Evolutionary conservation across 2,113 vertebrate genomes (phyloP), one percentile per base, ranked within the genome.

Genomic region (Pomatostomus ruficeps): DNA sequence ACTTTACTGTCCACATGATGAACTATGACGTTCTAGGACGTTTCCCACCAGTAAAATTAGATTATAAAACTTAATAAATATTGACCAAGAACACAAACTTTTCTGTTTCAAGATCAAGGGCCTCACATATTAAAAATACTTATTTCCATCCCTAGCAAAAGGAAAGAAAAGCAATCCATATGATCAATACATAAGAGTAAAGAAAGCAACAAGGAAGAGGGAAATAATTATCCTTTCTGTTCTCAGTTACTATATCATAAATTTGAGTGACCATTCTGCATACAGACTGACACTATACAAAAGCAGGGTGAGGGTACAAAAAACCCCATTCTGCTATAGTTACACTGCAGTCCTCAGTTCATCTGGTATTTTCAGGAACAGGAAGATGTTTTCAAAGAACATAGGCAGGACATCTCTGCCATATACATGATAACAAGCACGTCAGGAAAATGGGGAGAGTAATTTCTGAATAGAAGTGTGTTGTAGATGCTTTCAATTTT

Each of bases 231-330:
- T n/a, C 20, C 5, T 59, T 76, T 72, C 52, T 48, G 6, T 49
- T 78, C 11, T 76, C 57, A 71, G 9, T 67, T 80, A 63, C 24
- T 17, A 24, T 76, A 40, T 35, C 5, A 6, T 22, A 59, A 84
- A 62, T 67, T 36, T 72, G 55, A 59, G 7, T 35, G 31, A 29
- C 24, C 0, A 0, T 40, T 52, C 42, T 78, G 28, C 4, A 2
- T 26, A 49, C 25, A 83, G 58, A 70, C 46, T 5, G 6, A 43
- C 35, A 21, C 18, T 52, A 57, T 6, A 20, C 7, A 48, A 79
- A 62, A 4, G 9, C 11, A 54, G 28, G 22, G 8, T 6, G 18
- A 61, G 15, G 28, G 26, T 36, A 48, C 8, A 62, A 67, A 58
- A 35, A 31, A 26, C 4, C 2, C 6, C 9, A n/a, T 40, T 79